These are phyloP conservation scores for Artibeus lituratus DNA, from an alignment of 2,797 vertebrate species.

Conservation along the genomic window DNA sequence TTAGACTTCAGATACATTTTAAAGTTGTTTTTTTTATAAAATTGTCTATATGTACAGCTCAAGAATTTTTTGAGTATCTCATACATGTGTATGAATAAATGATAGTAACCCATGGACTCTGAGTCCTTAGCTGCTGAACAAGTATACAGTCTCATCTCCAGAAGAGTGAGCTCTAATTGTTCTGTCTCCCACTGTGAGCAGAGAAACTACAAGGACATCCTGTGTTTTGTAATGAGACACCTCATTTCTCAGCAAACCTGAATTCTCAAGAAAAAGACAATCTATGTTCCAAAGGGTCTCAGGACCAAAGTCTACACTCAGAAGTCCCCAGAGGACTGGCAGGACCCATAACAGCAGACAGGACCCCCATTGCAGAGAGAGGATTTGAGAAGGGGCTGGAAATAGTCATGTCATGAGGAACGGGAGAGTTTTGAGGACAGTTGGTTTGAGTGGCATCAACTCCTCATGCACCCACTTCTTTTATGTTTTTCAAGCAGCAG, in stretches of 20 bases:
- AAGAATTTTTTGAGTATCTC: neutral
- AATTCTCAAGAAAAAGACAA: no score
- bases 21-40: neutral
- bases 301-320: neutral
- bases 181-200: no score
- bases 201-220: no score
- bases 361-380: neutral
- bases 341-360: no score
- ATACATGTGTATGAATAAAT: neutral
- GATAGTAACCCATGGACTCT: no score
- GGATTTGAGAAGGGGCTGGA: rapidly evolving
- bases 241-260: no score
- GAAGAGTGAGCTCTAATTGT: neutral
- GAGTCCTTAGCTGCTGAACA: neutral
- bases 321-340: neutral
- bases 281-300: no score
- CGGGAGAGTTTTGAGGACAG: no score
- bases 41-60: neutral
- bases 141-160: neutral
- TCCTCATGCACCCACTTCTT: neutral
- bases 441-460: neutral
- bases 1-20: neutral
- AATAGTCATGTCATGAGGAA: neutral
- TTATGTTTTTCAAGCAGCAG: neutral
- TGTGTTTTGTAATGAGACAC: no score